Evolutionary conservation across 1,140 invertebrate species (phyloP).

Genomic region (Dendroctonus ponderosae): DNA sequence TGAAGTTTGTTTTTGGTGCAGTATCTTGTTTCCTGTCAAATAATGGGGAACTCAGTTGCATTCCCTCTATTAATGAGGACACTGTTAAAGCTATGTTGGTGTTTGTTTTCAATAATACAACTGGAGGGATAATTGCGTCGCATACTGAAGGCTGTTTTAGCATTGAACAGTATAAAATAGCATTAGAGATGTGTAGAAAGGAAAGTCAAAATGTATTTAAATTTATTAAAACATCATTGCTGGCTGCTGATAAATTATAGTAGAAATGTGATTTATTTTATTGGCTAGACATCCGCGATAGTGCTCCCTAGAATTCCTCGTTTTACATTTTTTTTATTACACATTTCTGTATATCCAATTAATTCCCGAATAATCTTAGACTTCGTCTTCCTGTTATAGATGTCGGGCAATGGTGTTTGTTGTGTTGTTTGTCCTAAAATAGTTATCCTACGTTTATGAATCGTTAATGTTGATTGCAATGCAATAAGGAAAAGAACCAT

Average conservation of each 20-base stretch:
- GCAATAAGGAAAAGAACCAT: too few species aligned
- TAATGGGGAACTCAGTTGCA: constrained; percentile 64
- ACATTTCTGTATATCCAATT: too few species aligned
- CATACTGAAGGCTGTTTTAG: constrained; percentile 68
- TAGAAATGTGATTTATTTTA: too few species aligned
- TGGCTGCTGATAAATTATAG: constrained; percentile 3
- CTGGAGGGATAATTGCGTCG: constrained; percentile 62
- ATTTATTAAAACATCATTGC: constrained; percentile 63
- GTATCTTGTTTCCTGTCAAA: constrained; percentile 69
- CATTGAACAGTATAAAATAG: constrained; percentile 62
- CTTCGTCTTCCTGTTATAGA: too few species aligned
- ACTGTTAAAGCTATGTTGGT: constrained; percentile 60
- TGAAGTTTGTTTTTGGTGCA: constrained; percentile 79
- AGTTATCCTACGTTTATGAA: too few species aligned
- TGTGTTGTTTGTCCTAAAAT: too few species aligned
- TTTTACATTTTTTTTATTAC: too few species aligned
- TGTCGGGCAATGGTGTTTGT: too few species aligned
- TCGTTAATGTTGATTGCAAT: too few species aligned
- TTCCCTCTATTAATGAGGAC: constrained; percentile 52
- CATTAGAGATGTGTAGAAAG: constrained; percentile 61
- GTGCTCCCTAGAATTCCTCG: too few species aligned
- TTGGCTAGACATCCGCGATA: too few species aligned
- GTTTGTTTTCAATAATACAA: constrained; percentile 69
- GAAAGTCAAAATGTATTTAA: constrained; percentile 66
- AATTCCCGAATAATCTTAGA: too few species aligned